These are phyloP conservation scores for Zaprionus ornatus DNA, from an alignment of 1,140 invertebrate genomes.

Conservation along the genomic window DNA sequence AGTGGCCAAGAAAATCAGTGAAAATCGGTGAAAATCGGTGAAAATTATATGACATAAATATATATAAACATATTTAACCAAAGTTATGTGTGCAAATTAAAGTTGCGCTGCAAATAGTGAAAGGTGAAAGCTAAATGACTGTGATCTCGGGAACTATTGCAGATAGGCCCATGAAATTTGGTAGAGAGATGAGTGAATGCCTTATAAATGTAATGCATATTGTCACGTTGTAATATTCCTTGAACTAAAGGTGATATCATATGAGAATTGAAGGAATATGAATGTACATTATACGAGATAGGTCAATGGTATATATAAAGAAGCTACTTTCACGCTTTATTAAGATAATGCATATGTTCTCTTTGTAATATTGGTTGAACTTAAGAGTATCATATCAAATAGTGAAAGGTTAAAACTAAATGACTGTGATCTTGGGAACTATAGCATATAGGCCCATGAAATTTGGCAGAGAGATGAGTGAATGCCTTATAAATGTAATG, in stretches of 20 bases:
- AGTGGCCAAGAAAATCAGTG: background rate
- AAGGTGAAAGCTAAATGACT: background rate
- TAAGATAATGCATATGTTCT: no score
- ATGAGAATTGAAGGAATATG: background rate
- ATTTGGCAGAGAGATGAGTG: accelerated
- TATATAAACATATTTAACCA: conserved; percentile 1
- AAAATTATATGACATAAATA: background rate
- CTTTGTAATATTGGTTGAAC: no score
- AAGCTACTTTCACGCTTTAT: no score
- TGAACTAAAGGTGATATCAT: background rate
- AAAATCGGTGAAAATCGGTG: background rate
- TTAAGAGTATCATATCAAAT: no score
- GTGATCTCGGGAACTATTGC: background rate
- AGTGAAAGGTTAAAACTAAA: no score
- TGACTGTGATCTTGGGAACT: no score
- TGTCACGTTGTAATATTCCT: background rate
- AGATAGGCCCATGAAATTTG: background rate
- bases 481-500: background rate
- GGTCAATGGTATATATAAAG: no score
- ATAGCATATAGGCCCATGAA: background rate
- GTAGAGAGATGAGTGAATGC: background rate
- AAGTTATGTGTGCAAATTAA: background rate
- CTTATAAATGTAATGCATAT: background rate
- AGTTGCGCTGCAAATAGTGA: background rate
- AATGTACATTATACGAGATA: no score